Evolutionary conservation across 1,140 invertebrate genomes (phyloP).

Genomic region (Halictus rubicundus): DNA sequence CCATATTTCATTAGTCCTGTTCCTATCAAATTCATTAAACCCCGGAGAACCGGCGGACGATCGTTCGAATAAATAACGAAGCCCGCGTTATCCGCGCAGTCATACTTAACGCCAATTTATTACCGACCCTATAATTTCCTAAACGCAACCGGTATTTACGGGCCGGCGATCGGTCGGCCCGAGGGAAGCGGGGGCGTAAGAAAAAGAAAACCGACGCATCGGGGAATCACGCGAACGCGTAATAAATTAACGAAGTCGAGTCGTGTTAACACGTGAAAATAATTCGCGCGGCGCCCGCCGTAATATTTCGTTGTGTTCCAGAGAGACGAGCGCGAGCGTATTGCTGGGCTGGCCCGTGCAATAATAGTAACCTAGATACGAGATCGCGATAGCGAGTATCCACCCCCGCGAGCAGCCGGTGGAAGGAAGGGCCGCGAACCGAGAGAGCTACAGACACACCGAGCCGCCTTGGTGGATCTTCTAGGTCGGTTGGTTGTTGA

Average conservation of each 20-base stretch:
- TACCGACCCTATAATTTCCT: too few relatives aligned
- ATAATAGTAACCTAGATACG: conserved; percentile 13
- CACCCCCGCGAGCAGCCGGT: conserved; percentile 19
- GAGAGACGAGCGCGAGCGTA: too few relatives aligned
- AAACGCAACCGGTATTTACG: not conserved
- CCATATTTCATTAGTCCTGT: too few relatives aligned
- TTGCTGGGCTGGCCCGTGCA: too few relatives aligned
- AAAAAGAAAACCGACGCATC: not conserved
- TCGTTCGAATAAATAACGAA: too few relatives aligned
- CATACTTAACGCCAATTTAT: too few relatives aligned
- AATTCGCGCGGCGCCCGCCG: not conserved
- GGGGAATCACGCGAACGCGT: conserved; percentile 22
- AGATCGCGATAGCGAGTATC: conserved; percentile 32
- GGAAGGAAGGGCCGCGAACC: conserved; percentile 23
- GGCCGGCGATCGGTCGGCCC: not conserved
- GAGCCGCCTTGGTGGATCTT: conserved; percentile 19
- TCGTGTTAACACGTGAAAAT: conserved; percentile 17
- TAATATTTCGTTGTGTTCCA: conserved; percentile 1
- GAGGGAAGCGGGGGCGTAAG: not conserved
- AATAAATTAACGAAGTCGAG: not conserved
- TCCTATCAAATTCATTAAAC: too few relatives aligned
- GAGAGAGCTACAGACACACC: conserved; percentile 51
- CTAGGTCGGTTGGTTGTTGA: conserved; percentile 51
- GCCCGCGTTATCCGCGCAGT: too few relatives aligned
- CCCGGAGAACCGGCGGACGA: too few relatives aligned